Base-by-base conservation (phyloP, 1,140 invertebrate species). In the Trichonephila clavipes region DNA sequence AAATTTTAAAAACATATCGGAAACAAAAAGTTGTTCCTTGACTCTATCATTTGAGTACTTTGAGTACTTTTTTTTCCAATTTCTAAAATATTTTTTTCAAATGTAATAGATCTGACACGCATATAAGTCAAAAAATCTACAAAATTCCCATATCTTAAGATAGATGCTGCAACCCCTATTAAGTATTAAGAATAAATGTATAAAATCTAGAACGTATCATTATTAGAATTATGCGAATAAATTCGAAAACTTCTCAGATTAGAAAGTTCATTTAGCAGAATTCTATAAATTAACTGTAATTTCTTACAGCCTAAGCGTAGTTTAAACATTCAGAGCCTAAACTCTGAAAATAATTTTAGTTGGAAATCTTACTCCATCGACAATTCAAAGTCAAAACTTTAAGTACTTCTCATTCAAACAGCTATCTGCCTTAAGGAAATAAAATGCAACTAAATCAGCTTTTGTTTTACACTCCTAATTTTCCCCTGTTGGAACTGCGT, bases 391-490 rank as follows among this genome's bases (percentile, higher is more conserved):
- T 88, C 87, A 88, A 88, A 72, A 88, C 64, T 88, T 88, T n/a
- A 88, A 44, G 62, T 69, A 88, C 18, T 44, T 51, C 66, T 88
- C 64, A 88, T 51, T 72, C 61, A 66, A 40, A 24, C 61, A 88
- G 34, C 87, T 28, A 16, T 58, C 24, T 44, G 87, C 64, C 86
- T 72, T n/a, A 72, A 61, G 87, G 64, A 88, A 88, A 88, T 88
- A 88, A 69, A 69, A 88, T 44, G 87, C 82, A 44, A 72, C 87
- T 69, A 88, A 88, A 88, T 69, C 87, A 88, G 66, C 87, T 88
- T 88, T 88, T 88, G 87, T 88, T 88, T 72, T 88, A 88, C 64
- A 69, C 34, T 88, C 61, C 64, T 69, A 88, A 88, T 88, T 88
- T 87, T 88, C 21, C 40, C 87, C 87, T 66, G 21, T 69, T 44